Percentiles rank a stretch among this genome's conserved stretches.
These are phyloP conservation scores for Hemicordylus capensis DNA, from an alignment of 2,113 vertebrate genomes.

Conservation along the genomic window DNA sequence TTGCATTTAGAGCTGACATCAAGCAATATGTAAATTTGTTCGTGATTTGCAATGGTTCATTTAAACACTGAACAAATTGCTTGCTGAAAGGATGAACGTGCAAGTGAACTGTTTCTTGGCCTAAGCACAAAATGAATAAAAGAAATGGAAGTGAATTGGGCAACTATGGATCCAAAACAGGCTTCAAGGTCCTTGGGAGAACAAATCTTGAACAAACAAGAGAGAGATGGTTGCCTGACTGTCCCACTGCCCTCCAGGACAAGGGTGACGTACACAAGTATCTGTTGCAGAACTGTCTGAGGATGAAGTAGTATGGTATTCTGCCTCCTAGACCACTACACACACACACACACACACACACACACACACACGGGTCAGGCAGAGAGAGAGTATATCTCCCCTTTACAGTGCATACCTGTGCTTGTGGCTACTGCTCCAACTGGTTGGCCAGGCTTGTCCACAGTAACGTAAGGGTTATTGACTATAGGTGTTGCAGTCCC, in stretches of 20 bases:
- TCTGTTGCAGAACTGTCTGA: neutral
- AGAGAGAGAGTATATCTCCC: neutral
- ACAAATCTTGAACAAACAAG: neutral
- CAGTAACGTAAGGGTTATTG: slow-evolving; percentile 88
- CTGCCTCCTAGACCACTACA: too few relatives aligned
- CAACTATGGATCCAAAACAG: neutral
- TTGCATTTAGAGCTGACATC: neutral
- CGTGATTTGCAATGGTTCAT: neutral
- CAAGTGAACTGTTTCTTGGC: neutral
- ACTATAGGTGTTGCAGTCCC: slow-evolving; percentile 79
- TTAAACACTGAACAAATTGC: neutral
- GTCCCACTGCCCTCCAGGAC: neutral
- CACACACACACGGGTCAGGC: neutral
- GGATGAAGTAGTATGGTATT: neutral
- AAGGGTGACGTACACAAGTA: neutral
- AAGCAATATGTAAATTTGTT: neutral
- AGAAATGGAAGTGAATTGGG: neutral
- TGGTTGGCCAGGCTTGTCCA: slow-evolving; percentile 91
- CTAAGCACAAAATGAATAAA: neutral
- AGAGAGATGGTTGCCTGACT: neutral
- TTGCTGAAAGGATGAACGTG: neutral
- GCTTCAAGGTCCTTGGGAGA: neutral
- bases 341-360: too few relatives aligned
- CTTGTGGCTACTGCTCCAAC: slow-evolving; percentile 78
- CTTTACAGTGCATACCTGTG: slow-evolving; percentile 68